phyloP scores from a whole-genome alignment of 2,113 vertebrate genomes.

The Cathartes aura region DNA sequence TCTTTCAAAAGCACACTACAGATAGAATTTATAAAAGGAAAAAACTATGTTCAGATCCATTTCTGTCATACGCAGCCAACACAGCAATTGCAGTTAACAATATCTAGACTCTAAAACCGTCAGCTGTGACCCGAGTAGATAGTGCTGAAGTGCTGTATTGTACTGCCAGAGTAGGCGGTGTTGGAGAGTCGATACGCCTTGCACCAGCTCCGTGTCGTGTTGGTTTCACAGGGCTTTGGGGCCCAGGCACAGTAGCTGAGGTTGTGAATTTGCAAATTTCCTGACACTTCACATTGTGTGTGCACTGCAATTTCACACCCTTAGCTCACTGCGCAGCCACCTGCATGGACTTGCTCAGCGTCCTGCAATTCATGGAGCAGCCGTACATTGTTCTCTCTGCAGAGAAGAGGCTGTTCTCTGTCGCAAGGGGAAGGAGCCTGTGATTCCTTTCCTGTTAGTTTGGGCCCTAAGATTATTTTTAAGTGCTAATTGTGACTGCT shows the following conservation, averaged over 20 bases:
- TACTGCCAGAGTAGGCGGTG: accelerated
- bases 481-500: neutral
- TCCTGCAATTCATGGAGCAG: neutral
- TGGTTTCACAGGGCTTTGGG: neutral
- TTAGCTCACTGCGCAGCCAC: neutral
- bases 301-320: neutral
- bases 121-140: neutral
- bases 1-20: slow-evolving; percentile 8
- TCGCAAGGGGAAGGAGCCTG: neutral
- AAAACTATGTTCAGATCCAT: neutral
- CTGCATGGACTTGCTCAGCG: neutral
- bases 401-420: neutral
- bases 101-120: neutral
- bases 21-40: neutral
- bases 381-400: accelerated
- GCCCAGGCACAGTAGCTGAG: neutral
- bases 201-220: accelerated
- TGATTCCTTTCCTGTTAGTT: neutral
- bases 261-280: slow-evolving; percentile 9
- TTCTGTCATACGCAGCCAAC: neutral
- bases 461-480: neutral
- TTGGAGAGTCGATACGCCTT: accelerated
- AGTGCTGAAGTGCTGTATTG: neutral
- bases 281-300: neutral
- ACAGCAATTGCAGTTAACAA: neutral